Evolutionary conservation across 2,888 invertebrate genomes (phyloP).

Genomic region (Chrysotoxum bicinctum): DNA sequence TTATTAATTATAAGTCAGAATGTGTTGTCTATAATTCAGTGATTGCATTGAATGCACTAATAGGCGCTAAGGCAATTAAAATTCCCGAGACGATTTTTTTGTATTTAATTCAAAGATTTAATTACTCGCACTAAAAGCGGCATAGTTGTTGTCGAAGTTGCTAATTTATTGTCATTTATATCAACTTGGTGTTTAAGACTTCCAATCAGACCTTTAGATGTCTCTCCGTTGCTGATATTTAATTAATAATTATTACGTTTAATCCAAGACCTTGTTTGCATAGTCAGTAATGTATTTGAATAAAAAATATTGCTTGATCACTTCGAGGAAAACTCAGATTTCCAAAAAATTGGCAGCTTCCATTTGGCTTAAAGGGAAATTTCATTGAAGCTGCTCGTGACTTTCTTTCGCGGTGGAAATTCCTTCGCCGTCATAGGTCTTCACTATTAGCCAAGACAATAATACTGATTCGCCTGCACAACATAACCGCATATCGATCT

Average conservation of each 20-base stretch:
- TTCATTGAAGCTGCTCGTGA: slow-evolving; percentile 49
- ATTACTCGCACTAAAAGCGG: slow-evolving; percentile 42
- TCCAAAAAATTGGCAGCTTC: background rate
- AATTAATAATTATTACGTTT: background rate
- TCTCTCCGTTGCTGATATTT: background rate
- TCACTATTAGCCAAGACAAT: slow-evolving; percentile 11
- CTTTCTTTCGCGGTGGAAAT: slow-evolving; percentile 55
- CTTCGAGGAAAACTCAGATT: background rate
- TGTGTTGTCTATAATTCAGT: slow-evolving; percentile 27
- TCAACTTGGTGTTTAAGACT: background rate
- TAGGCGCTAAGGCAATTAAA: slow-evolving; percentile 63
- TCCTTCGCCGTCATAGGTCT: slow-evolving; percentile 28
- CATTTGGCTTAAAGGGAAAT: slow-evolving; percentile 1
- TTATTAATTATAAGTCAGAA: slow-evolving; percentile 54
- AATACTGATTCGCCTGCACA: slow-evolving; percentile 7
- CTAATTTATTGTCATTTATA: slow-evolving; percentile 22
- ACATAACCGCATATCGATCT: slow-evolving; percentile 57
- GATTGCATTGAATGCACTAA: slow-evolving; percentile 53
- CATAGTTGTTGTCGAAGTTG: slow-evolving; percentile 1
- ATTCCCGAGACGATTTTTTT: slow-evolving; percentile 32
- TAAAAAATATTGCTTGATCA: background rate
- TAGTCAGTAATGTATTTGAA: background rate
- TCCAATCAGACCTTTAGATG: background rate
- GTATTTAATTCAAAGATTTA: slow-evolving; percentile 56
- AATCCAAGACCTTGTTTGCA: background rate